Evolutionary conservation across 2,888 invertebrate species (phyloP), one percentile per base, ranked within the genome.

Genomic region (Ditylenchus weischeri): DNA sequence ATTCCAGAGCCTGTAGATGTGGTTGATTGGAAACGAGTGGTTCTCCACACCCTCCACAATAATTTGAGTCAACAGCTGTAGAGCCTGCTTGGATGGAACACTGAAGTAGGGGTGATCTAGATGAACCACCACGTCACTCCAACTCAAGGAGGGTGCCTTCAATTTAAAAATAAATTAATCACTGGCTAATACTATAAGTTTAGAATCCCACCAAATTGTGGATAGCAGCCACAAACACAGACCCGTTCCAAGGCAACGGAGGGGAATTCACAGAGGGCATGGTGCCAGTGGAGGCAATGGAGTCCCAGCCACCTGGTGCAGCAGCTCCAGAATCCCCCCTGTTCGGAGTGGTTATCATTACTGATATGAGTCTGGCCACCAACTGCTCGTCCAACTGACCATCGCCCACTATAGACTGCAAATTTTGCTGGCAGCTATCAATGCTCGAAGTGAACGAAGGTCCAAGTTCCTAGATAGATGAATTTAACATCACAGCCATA

Each of bases 41-140:
- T 65, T 60, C 7, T 60, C 62, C 48, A 78, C 77, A 10, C 92
- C 93, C 69, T 90, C 85, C 71, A 90, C 88, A 65, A 96, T 85
- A 62, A 91, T 91, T 62, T 90, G 90, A 76, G 93, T 89, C 54
- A 96, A 85, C 64, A 95, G 85, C 77, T 88, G 89, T 64, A 96
- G 86, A 4, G 92, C 91, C 81, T 89, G 89, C 76, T 93, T 88
- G 84, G 93, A 93, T 79, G 91, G 91, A 11, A 93, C 88, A 35
- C 90, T 84, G 83, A 96, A 95, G 77, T 92, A 92, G 3, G 62
- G 65, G 84, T 94, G 91, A 84, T 98, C 96, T 50, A 96, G 85
- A 85, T 93, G 92, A 71, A 89, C 85, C 74, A 94, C 90, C 0
- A 96, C 92, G 81, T 93, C 93, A 82, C 90, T 90, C 94, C 95